Evolutionary conservation across 2,113 vertebrate genomes (phyloP), one percentile per base, ranked within the genome.

Genomic region (Cathartes aura): DNA sequence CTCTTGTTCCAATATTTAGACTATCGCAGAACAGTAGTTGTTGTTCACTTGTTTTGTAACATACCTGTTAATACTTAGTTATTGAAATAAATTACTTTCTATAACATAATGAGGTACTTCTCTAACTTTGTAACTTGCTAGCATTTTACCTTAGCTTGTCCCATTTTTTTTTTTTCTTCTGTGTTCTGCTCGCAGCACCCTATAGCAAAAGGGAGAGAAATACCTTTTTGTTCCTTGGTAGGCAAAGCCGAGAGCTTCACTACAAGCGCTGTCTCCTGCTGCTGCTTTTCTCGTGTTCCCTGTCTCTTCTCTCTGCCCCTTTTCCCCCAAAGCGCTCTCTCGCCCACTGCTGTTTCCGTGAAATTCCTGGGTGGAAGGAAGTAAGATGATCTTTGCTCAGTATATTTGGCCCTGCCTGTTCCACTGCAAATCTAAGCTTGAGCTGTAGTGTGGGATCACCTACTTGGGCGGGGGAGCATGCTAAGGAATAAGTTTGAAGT

Each of bases 71-170:
- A 11, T 52, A 11, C 38, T 36, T 10, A 4, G 6, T 53, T 38
- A 12, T 1, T 20, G 29, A 12, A 47, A 11, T 40, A 6, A 53
- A 10, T 27, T 5, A 1, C 22, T 75, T 43, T 3, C 1, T 4
- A 0, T n/a, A 8, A n/a, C 29, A 32, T 17, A 4, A 9, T 1
- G 8, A 23, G 18, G 11, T 11, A 2, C 15, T n/a, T 42, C 11
- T 43, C 11, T 29, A 10, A 8, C 18, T 87, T 9, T 20, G 17
- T n/a, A 15, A 7, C 20, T 27, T 6, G 3, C 26, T 24, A 2
- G 32, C 15, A 11, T 52, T 48, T 24, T 10, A 2, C 4, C 0
- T 26, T 4, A 22, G 5, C 36, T 19, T 2, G 1, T 12, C 34
- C 11, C 6, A 0, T 12, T 40, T 53, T 48, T 4, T 8, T 40